These are phyloP conservation scores for Collichthys lucidus DNA, from an alignment of 2,113 vertebrate species.

Conservation along the genomic window DNA sequence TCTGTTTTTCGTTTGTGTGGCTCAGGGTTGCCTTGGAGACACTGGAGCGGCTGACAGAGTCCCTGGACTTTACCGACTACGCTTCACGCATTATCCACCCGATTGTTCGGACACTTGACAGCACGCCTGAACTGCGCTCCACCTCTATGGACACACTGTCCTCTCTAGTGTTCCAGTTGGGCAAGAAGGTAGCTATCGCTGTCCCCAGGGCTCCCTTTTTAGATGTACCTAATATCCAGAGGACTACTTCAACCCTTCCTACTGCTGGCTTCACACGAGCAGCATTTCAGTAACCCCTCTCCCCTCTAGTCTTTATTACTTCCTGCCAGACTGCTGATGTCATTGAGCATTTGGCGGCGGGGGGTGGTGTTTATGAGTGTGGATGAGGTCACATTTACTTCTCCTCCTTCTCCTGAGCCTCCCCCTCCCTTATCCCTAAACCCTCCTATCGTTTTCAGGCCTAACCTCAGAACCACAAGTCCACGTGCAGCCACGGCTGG, in stretches of 20 bases:
- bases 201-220: conserved; percentile 45
- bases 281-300: conserved; percentile 25
- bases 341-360: conserved; percentile 58
- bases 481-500: conserved; percentile 51
- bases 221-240: conserved; percentile 52
- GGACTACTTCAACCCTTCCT: conserved; percentile 40
- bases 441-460: conserved; percentile 36
- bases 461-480: conserved; percentile 43
- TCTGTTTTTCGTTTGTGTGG: conserved; percentile 53
- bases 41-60: conserved; percentile 94
- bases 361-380: conserved; percentile 71
- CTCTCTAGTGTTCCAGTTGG: conserved; percentile 96
- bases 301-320: conserved; percentile 64
- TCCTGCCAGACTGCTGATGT: conserved; percentile 80
- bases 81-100: conserved; percentile 98
- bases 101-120: conserved; percentile 93
- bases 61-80: conserved; percentile 98
- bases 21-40: conserved; percentile 94
- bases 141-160: conserved; percentile 98
- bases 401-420: conserved; percentile 8
- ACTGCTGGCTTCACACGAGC: conserved; percentile 60
- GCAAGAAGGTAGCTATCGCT: conserved; percentile 93
- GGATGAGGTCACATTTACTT: conserved; percentile 73
- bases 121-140: conserved; percentile 92
- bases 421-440: conserved; percentile 29